Percentiles rank a stretch among this genome's conserved stretches.
phyloP scores from a whole-genome alignment of 2,888 invertebrate species.

The Chrysolina haemoptera region DNA sequence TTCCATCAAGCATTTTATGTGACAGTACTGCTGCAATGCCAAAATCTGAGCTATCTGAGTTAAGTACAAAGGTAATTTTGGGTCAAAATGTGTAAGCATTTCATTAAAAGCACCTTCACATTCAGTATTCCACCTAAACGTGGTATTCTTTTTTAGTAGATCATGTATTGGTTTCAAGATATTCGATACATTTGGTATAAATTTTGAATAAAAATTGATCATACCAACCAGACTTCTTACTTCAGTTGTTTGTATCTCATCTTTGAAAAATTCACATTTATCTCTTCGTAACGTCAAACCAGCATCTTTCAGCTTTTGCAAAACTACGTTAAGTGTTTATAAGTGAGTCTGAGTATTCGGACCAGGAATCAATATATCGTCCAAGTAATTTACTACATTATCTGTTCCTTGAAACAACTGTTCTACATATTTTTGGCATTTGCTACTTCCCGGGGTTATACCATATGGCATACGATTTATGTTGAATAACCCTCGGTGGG shows the following conservation, averaged over 20 bases:
- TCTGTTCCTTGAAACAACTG: background rate
- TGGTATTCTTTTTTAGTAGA: constrained; percentile 36
- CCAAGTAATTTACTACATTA: background rate
- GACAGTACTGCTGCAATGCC: constrained; percentile 35
- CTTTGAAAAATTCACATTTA: constrained; percentile 62
- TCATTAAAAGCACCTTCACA: constrained; percentile 39
- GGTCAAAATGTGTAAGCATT: constrained; percentile 42
- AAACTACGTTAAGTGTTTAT: background rate
- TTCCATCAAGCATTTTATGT: constrained; percentile 16
- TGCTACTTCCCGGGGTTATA: background rate
- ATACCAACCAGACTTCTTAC: constrained; percentile 41
- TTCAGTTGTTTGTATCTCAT: constrained; percentile 49
- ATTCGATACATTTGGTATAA: constrained; percentile 35
- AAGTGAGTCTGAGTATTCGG: background rate
- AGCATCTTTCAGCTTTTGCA: constrained; percentile 2
- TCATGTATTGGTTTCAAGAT: constrained; percentile 40
- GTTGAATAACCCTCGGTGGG: background rate
- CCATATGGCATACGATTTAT: constrained; percentile 2
- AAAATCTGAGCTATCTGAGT: constrained; percentile 30
- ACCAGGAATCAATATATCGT: background rate
- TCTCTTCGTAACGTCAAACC: constrained; percentile 35
- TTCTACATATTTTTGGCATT: background rate
- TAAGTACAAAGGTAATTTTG: constrained; percentile 32
- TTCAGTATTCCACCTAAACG: constrained; percentile 38
- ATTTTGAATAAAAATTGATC: constrained; percentile 45